Evolutionary conservation across 2,113 vertebrate genomes (phyloP), one percentile per base, ranked within the genome.

Genomic region (Aramus guarauna): DNA sequence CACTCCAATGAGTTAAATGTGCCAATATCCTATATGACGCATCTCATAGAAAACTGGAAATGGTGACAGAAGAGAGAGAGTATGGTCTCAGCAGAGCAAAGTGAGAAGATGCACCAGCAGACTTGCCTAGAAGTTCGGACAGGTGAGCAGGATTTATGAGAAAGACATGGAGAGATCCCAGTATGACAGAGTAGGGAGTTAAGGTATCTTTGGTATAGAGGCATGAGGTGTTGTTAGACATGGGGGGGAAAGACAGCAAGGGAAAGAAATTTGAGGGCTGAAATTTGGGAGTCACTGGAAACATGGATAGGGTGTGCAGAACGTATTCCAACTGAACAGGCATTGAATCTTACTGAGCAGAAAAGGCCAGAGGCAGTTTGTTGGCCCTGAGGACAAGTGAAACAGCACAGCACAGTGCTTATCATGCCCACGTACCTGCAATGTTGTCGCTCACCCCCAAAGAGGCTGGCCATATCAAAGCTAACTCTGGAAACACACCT

Each of bases 291-390:
- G 17, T 59, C 48, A 22, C 27, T 83, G 32, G 12, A 76, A 94
- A 64, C 15, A 20, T 0, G 0, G 39, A n/a, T 4, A 41, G 23
- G 9, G 11, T 1, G 1, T 17, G 30, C 47, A 58, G 21, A 60
- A 66, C 7, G 3, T 36, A 30, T 63, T 83, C 26, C 27, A 64
- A 56, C 22, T 30, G 36, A 86, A 63, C 12, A 67, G n/a, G 15
- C 2, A 14, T 1, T n/a, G 45, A 17, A 74, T 64, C 34, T 56
- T 52, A 32, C 19, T 10, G 7, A 64, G 47, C 15, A 82, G 66
- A 85, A 88, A 62, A 72, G 27, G 45, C 8, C 47, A 80, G n/a
- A 59, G 27, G 30, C 3, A 19, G 12, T 36, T 76, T 3, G 1
- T 1, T n/a, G 36, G 68, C 53, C 20, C 39, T 18, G 18, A 64